Conservation (phyloP, 2,797 vertebrate species). For the Chiroxiphia lanceolata region DNA sequence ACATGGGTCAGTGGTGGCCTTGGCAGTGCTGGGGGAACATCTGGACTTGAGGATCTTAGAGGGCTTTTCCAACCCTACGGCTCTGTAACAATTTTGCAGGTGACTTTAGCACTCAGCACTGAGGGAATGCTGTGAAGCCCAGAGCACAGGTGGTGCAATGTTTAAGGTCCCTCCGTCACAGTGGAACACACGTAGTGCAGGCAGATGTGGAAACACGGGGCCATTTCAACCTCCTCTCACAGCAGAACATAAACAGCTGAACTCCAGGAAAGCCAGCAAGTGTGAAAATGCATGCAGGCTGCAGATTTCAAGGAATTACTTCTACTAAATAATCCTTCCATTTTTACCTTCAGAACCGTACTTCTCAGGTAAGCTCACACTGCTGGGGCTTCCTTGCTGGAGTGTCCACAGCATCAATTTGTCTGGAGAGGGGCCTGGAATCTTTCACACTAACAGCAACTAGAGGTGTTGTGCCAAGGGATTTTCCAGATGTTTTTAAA, state of each 20-base stretch:
- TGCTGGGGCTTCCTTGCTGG: not conserved
- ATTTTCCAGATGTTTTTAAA: not conserved
- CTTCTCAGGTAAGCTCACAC: not conserved
- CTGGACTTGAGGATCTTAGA: not conserved
- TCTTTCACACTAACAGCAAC: not conserved
- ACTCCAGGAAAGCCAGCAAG: not conserved
- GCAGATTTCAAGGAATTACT: not conserved
- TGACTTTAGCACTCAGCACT: not conserved
- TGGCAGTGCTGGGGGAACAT: not conserved
- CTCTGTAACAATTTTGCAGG: not conserved
- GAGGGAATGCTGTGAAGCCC: not conserved
- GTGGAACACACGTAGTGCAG: not conserved
- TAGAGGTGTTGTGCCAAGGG: rapidly evolving
- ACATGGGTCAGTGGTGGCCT: not conserved
- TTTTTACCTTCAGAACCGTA: not conserved
- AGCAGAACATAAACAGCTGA: not conserved
- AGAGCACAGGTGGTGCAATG: not conserved
- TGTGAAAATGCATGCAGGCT: not conserved
- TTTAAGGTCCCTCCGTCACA: not conserved
- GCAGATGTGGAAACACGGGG: not conserved
- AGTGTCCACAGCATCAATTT: rapidly evolving
- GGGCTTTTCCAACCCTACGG: not conserved
- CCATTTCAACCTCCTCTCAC: not conserved
- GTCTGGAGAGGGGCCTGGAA: not conserved
- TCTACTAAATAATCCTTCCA: not conserved